Base-by-base conservation (phyloP, 2,888 invertebrate genomes). In the Nemotelus pantherinus region DNA sequence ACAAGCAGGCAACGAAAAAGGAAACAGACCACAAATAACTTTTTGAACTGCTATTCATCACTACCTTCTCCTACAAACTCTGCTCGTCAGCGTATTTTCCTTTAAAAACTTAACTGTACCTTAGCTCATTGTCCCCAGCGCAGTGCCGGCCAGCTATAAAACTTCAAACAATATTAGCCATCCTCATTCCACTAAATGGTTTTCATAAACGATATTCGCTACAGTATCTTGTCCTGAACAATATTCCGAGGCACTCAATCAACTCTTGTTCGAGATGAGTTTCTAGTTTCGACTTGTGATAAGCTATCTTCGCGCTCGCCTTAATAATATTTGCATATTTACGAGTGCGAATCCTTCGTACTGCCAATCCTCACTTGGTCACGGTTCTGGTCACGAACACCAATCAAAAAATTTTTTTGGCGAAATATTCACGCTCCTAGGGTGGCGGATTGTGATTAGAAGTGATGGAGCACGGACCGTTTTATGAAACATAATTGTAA, bases 391-490 rank as follows among this genome's bases (percentile, higher is more conserved):
- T 74, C 74, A 74, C 63, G 74, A 63, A 60, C 63, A 74, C 74
- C 60, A 50, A 74, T 74, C 74, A 74, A 48, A 47, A 58, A 58
- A 55, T 58, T 72, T 74, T 74, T 50, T 41, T n/a, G 7, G 47
- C 25, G 60, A 74, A 74, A 60, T 45, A 63, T 70, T 43, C 70
- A 25, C 25, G 25, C 25, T 25, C 25, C 25, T 25, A 25, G 41
- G 43, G 10, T 39, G 70, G 70, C 53, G 55, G 53, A 70, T 70
- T 74, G 63, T 74, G 74, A 74, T 74, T 74, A 74, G 74, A 63
- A 74, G 48, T 74, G 74, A 74, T 63, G 70, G 70, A 74, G 74
- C 47, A 74, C n/a, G 60, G 74, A 48, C 48, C 74, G 63, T 74
- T 74, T 74, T 63, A 60, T 63, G 43, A 63, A 44, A 74, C 74